Percentiles rank a stretch among this genome's conserved stretches.
Evolutionary conservation across 2,888 invertebrate genomes (phyloP).

Genomic region (Agrochola lychnidis): DNA sequence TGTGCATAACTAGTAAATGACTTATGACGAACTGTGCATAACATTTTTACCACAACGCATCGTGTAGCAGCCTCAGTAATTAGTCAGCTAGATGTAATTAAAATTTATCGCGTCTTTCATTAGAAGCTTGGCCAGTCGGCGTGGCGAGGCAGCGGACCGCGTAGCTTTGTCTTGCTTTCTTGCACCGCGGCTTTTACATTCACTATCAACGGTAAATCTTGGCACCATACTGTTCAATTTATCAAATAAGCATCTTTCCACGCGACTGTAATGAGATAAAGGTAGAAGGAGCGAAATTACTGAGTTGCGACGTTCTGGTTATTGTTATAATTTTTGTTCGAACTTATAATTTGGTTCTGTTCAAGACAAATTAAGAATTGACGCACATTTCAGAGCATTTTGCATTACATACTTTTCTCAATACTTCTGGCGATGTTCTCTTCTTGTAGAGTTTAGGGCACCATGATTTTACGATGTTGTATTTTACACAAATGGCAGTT

Average conservation of each 20-base stretch:
- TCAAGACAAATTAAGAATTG: no score
- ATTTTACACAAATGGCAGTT: no score
- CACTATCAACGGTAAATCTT: conserved; percentile 81
- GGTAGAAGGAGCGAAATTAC: conserved; percentile 38
- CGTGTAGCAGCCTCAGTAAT: conserved; percentile 71
- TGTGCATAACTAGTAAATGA: conserved; percentile 80
- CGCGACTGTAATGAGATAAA: conserved; percentile 60
- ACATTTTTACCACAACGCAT: conserved; percentile 70
- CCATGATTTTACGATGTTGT: no score
- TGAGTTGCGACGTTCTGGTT: neutral
- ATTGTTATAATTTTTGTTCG: no score
- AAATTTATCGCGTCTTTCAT: conserved; percentile 85
- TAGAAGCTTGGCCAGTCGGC: conserved; percentile 78
- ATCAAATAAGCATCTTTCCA: conserved; percentile 70
- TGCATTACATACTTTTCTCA: no score
- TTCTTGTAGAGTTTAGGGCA: no score
- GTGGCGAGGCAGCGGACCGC: conserved; percentile 78
- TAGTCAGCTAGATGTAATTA: conserved; percentile 83
- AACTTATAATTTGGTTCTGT: no score
- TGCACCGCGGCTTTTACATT: conserved; percentile 75
- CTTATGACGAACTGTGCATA: conserved; percentile 72
- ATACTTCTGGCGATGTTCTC: no score
- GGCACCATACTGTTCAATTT: conserved; percentile 79
- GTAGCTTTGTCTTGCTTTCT: conserved; percentile 82
- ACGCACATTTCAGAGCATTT: no score